Evolutionary conservation across 2,888 invertebrate genomes (phyloP).

Genomic region (Hydroisotoma schaefferi): DNA sequence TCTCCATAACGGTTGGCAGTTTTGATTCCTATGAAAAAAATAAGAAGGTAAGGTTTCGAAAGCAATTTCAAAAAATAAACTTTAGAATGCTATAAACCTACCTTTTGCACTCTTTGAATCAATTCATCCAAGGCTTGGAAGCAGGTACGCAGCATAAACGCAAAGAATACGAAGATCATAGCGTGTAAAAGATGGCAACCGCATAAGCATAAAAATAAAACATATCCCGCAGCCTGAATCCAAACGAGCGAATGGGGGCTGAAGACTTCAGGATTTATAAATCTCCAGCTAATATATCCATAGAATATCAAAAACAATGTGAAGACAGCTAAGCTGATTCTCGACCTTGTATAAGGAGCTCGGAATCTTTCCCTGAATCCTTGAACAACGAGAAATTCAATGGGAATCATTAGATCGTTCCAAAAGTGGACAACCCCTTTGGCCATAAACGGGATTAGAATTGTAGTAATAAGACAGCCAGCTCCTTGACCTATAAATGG

Average conservation of each 20-base stretch:
- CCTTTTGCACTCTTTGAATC: too few species aligned
- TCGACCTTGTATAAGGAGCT: background rate
- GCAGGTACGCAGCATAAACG: background rate
- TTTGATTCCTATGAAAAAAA: too few species aligned
- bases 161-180: background rate
- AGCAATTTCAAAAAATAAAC: too few species aligned
- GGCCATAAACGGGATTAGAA: background rate
- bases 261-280: too few species aligned
- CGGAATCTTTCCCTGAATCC: background rate
- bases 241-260: too few species aligned
- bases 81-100: background rate
- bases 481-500: background rate
- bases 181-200: background rate
- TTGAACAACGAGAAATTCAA: background rate
- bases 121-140: too few species aligned
- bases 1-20: too few species aligned
- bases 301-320: background rate
- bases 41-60: too few species aligned
- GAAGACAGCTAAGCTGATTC: background rate
- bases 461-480: background rate
- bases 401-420: background rate
- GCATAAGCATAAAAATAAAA: background rate
- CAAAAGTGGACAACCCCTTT: background rate
- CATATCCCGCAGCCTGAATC: background rate
- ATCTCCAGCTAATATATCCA: background rate